A percentile compares a stretch with the other conserved stretches of the same genome.
phyloP scores from a whole-genome alignment of 2,113 vertebrate species.

The Notothenia coriiceps region DNA sequence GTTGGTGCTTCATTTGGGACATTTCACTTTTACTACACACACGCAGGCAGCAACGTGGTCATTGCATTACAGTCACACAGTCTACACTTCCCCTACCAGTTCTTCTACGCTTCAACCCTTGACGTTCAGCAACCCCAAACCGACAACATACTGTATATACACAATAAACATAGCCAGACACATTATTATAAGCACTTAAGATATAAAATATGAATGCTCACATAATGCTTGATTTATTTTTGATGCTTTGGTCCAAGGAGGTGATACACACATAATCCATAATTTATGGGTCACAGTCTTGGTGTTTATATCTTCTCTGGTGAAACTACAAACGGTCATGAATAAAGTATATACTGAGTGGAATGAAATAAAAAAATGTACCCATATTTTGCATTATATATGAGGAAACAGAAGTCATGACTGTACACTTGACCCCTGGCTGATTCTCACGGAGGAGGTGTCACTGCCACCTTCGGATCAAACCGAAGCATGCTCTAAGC shows the following conservation, averaged over 20 bases:
- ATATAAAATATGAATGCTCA: slow-evolving; percentile 18
- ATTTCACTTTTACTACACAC: background rate
- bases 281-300: background rate
- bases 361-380: background rate
- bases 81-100: background rate
- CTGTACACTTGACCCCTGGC: background rate
- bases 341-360: background rate
- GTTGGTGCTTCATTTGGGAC: background rate
- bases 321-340: background rate
- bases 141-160: background rate
- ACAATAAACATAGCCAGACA: background rate
- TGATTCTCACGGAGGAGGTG: background rate
- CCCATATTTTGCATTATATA: background rate
- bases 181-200: slow-evolving; percentile 6
- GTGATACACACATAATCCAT: background rate
- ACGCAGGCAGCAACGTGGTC: background rate
- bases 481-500: background rate
- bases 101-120: background rate
- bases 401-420: background rate
- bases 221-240: background rate
- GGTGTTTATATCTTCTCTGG: background rate
- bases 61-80: background rate
- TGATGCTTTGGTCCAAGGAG: background rate
- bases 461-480: background rate
- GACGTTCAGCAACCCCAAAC: background rate